These are phyloP conservation scores for Aelia acuminata DNA, from an alignment of 2,888 invertebrate genomes.

Conservation along the genomic window DNA sequence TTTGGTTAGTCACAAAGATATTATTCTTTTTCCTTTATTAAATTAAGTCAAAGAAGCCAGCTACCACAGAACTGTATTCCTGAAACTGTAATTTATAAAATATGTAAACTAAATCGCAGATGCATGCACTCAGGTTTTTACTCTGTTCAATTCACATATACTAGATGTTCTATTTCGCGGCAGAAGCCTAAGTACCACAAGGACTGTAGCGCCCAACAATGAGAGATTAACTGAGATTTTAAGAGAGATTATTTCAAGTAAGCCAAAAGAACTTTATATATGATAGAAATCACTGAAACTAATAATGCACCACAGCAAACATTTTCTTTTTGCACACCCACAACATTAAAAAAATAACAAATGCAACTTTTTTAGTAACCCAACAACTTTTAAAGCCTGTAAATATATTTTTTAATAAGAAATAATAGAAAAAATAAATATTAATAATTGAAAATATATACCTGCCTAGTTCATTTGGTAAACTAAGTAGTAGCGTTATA, in stretches of 20 bases:
- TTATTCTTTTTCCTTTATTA: neutral
- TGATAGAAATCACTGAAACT: neutral
- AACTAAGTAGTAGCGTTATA: too few species aligned
- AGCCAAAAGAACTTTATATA: neutral
- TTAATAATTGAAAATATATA: neutral
- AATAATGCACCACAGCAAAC: neutral
- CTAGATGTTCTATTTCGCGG: too few species aligned
- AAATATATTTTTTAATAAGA: neutral
- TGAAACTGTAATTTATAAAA: neutral
- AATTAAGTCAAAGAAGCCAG: too few species aligned
- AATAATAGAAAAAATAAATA: neutral
- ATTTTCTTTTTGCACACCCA: conserved; percentile 6
- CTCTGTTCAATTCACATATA: too few species aligned
- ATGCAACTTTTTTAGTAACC: neutral
- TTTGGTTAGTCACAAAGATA: neutral
- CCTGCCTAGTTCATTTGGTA: too few species aligned
- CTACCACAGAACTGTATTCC: neutral
- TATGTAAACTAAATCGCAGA: neutral
- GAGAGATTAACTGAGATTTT: too few species aligned
- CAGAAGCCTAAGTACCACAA: too few species aligned
- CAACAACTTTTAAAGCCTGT: conserved; percentile 17
- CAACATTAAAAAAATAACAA: neutral
- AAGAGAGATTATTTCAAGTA: neutral
- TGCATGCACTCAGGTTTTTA: too few species aligned
- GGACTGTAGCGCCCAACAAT: too few species aligned